Base-by-base conservation (phyloP, 2,113 vertebrate species). In the Callospermophilus lateralis region DNA sequence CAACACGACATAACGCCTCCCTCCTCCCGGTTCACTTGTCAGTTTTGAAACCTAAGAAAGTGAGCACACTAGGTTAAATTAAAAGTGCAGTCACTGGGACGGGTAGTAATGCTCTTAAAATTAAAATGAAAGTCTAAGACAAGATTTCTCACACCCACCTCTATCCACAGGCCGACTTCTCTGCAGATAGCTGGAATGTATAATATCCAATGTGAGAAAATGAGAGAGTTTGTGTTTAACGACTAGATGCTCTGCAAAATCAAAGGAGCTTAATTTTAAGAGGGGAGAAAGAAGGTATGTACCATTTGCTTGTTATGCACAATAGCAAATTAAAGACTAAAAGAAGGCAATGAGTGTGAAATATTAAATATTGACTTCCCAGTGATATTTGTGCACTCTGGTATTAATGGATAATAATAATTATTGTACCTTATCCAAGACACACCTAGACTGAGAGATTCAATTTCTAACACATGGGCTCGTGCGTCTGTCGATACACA, bases 321-420 rank as follows among this genome's bases (percentile, higher is more conserved):
- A 45, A 84, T 51, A 85, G 34, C 92, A 92, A 96, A 95, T 92
- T 89, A 92, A 96, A 95, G 94, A 74, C 42, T 74, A 84, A 90
- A 84, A 93, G 86, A 89, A 88, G n/a, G 55, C 84, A 94, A 92
- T 58, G 72, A 96, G 53, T 88, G 67, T 95, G 63, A 97, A 95
- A 97, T 97, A 96, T 95, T 95, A 97, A 97, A 95, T 96, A 97
- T 95, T 98, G 97, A 97, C 77, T 96, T 98, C 79, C 92, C 58
- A 85, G 63, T n/a, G 45, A 80, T 97, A 94, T 97, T 96, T 95
- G 65, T 96, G 79, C 76, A 65, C 76, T 89, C 76, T 97, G 79
- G 58, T 94, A 91, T 96, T 94, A 96, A 87, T 84, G 74, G 84
- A 39, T 90, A 94, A 96, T 89, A 97, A 93, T 96, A 88, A 96